Evolutionary conservation across 1,140 invertebrate species (phyloP), one percentile per base, ranked within the genome.

Genomic region (Bombus consobrinus): DNA sequence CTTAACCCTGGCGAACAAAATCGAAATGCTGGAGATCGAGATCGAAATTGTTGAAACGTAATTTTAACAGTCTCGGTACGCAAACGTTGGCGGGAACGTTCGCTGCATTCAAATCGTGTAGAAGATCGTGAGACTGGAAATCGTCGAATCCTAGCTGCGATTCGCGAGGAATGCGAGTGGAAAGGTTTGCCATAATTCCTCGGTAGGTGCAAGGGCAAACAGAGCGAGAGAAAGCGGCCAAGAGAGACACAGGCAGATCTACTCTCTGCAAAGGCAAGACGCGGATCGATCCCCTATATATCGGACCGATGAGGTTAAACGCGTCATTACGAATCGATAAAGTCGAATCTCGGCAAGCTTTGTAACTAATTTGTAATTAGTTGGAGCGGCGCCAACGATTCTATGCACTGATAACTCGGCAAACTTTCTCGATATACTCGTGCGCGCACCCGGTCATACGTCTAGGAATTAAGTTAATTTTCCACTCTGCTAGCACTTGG

Each of bases 151-250:
- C 80, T 66, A 87, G 79, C 69, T 15, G 64, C 88, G 76, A 89
- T 89, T 89, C 83, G 87, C 88, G 47, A 84, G 88, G 89, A 84
- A 90, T 90, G 89, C 88, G 81, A 81, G 77, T 81, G 43, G 74
- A 69, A 59, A 32, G 73, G 82, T 57, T 41, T 47, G 28, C 73
- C 43, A 32, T 41, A 57, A 78, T 84, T 78, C 41, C 82, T 75
- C 4, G 64, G 13, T 34, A 12, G n/a, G 9, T 69, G 34, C 43
- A 41, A 57, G 73, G 73, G 47, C 73, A 34, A 37, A 37, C 43
- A 34, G 25, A 72, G 37, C 25, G 69, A 25, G 25, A 73, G 71
- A 73, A 57, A 74, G 71, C 18, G 66, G 9, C 18, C 8, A 10
- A 68, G 18, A 22, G 66, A 25, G 66, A 34, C 15, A 10, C 15